A percentile compares a stretch with the other conserved stretches of the same genome.
Conservation (phyloP, 2,888 invertebrate genomes). For the Seladonia tumulorum region DNA sequence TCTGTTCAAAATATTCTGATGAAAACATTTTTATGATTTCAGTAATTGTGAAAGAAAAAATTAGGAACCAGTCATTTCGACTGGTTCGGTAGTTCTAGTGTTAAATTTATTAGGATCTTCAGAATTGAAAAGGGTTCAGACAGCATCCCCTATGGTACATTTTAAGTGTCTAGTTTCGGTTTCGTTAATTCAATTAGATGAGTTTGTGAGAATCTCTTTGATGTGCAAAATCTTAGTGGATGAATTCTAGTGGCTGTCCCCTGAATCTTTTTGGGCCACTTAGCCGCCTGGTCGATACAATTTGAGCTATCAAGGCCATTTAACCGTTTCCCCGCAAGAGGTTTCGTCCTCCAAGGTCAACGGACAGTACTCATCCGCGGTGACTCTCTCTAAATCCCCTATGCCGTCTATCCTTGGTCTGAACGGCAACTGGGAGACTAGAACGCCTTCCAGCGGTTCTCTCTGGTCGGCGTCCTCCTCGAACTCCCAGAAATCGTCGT, state of each 20-base stretch:
- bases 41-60: no score
- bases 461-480: conserved; percentile 67
- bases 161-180: no score
- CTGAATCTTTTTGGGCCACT: not conserved
- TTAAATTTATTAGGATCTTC: no score
- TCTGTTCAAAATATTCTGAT: no score
- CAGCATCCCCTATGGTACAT: no score
- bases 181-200: no score
- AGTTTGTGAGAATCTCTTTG: no score
- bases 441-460: conserved; percentile 67
- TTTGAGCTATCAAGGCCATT: conserved; percentile 74
- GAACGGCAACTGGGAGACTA: conserved; percentile 77
- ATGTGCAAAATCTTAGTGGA: no score
- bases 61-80: no score
- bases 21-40: no score
- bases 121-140: no score
- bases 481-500: conserved; percentile 80
- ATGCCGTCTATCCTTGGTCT: conserved; percentile 78
- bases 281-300: not conserved
- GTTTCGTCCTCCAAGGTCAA: conserved; percentile 78
- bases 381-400: conserved; percentile 77
- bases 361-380: conserved; percentile 81
- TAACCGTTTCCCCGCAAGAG: conserved; percentile 74
- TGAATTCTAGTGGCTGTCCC: not conserved
- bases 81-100: no score